Evolutionary conservation across 1,140 invertebrate species (phyloP).

Genomic region (Nasonia giraulti): DNA sequence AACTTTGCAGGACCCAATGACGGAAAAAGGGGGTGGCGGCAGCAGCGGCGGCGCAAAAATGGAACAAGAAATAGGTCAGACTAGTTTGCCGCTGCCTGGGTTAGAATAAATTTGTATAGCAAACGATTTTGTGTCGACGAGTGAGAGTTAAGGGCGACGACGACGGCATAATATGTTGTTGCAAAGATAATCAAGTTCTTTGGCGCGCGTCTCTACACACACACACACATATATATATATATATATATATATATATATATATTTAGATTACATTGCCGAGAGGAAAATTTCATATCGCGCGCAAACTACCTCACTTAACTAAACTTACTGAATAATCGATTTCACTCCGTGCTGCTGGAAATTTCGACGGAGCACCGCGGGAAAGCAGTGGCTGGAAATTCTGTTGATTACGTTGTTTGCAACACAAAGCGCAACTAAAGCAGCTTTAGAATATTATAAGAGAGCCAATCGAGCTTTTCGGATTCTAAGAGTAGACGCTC

Average conservation of each 20-base stretch:
- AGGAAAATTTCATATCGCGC: too few species aligned
- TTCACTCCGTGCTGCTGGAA: neutral
- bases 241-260: too few species aligned
- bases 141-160: neutral
- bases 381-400: neutral
- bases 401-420: neutral
- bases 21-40: neutral
- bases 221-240: too few species aligned
- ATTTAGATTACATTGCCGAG: too few species aligned
- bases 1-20: slow-evolving; percentile 12
- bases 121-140: slow-evolving; percentile 6
- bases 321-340: slow-evolving; percentile 3
- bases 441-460: too few species aligned
- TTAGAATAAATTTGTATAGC: slow-evolving; percentile 12
- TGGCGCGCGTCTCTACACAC: neutral
- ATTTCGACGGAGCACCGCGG: neutral
- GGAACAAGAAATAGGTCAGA: neutral
- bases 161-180: neutral
- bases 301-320: neutral
- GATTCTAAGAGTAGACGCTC: too few species aligned
- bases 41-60: neutral
- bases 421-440: too few species aligned
- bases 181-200: neutral
- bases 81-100: neutral
- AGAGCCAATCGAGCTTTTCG: too few species aligned